Evolutionary conservation across 2,888 invertebrate genomes (phyloP).

Genomic region (Lasioglossum malachurum): DNA sequence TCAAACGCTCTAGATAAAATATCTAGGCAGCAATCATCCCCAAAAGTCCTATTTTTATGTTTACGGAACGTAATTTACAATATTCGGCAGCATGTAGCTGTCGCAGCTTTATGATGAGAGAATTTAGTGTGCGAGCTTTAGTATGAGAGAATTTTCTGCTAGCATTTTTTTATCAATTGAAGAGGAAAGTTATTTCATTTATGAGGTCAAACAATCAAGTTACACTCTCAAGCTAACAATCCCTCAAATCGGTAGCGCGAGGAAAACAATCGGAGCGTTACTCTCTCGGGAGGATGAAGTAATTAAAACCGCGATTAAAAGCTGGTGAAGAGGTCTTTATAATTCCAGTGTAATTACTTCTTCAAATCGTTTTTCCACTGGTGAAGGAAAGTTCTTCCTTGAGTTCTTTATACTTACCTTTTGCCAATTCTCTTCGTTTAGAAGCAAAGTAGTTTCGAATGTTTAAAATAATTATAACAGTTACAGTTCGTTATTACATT

Average conservation of each 20-base stretch:
- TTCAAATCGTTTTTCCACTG: constrained; percentile 38
- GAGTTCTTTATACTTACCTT: background rate
- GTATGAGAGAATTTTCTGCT: background rate
- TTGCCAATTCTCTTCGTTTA: background rate
- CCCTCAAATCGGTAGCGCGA: background rate
- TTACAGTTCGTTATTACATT: background rate
- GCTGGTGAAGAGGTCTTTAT: constrained; percentile 53
- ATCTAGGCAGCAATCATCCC: too few relatives aligned
- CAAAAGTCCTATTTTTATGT: too few relatives aligned
- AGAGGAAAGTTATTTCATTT: background rate
- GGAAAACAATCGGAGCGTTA: background rate
- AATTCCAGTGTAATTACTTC: constrained; percentile 74
- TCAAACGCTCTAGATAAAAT: too few relatives aligned
- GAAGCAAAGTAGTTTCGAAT: background rate
- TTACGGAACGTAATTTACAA: too few relatives aligned
- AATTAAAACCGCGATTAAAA: constrained; percentile 70
- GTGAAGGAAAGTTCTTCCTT: constrained; percentile 14
- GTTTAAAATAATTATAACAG: background rate
- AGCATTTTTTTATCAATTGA: background rate
- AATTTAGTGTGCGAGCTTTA: too few relatives aligned
- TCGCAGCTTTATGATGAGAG: too few relatives aligned
- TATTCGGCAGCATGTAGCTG: too few relatives aligned
- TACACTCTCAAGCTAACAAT: background rate
- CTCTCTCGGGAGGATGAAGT: constrained; percentile 35
- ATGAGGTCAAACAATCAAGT: background rate